phyloP scores from a whole-genome alignment of 2,888 invertebrate species.

The Phoronis australis region DNA sequence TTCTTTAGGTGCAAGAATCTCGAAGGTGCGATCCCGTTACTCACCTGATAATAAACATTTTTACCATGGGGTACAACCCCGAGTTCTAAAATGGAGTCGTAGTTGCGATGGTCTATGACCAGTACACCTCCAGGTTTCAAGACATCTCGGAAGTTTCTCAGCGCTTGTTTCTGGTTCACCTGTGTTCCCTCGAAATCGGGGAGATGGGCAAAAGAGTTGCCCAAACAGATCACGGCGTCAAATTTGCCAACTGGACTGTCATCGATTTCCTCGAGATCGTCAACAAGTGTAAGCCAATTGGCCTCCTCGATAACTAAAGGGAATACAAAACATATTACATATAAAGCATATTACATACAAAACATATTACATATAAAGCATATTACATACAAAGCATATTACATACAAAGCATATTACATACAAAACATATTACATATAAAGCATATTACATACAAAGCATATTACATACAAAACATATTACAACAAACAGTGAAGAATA shows the following conservation, averaged over 20 bases:
- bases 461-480: no score
- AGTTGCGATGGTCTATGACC: slow-evolving; percentile 83
- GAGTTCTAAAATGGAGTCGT: slow-evolving; percentile 72
- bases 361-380: no score
- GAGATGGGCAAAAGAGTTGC: slow-evolving; percentile 87
- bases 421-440: no score
- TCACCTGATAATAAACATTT: slow-evolving; percentile 78
- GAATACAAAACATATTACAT: no score
- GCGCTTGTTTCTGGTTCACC: slow-evolving; percentile 54
- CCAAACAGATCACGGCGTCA: slow-evolving; percentile 83
- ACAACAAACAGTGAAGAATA: no score
- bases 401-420: no score
- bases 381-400: no score
- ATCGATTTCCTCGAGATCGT: slow-evolving; percentile 62
- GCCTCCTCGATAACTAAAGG: slow-evolving; percentile 84
- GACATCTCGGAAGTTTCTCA: slow-evolving; percentile 74
- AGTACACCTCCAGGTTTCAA: slow-evolving; percentile 79
- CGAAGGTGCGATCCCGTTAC: slow-evolving; percentile 2
- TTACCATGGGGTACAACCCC: slow-evolving; percentile 76
- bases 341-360: no score
- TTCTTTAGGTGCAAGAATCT: no score
- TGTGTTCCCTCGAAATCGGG: slow-evolving; percentile 60
- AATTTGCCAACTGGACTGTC: slow-evolving; percentile 57
- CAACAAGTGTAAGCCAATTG: slow-evolving; percentile 77
- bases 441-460: no score